Evolutionary conservation across 2,113 vertebrate genomes (phyloP), one percentile per base, ranked within the genome.

Genomic region (Saimiri boliviensis): DNA sequence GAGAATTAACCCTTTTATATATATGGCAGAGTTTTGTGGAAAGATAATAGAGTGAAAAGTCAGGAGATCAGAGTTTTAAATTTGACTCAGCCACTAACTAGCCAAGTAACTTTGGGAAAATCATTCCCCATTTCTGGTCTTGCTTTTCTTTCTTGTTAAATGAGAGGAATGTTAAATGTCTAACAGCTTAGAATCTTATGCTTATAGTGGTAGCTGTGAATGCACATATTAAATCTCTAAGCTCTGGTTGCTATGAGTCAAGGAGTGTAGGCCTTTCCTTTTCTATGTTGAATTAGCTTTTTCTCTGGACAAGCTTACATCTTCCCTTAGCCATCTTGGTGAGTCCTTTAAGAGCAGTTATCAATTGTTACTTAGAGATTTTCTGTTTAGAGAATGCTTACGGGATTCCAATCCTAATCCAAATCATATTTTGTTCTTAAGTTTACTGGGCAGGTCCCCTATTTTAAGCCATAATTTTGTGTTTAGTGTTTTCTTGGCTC

Each of bases 401-500:
- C 68, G 58, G 35, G 76, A 74, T 52, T 77, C 30, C 20, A 85
- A 32, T 66, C 32, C 81, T 74, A 71, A 88, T 86, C 20, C 14
- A 94, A 63, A 83, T 82, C 8, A 27, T 92, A 49, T 92, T 89
- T 86, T 91, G 58, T 93, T 88, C 30, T 79, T 83, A 86, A 95
- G 49, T 6, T 40, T 71, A 74, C 37, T 14, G 87, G 86, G 84
- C 13, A 49, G 47, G 70, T 71, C 71, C 86, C 92, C 32, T 89
- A 52, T 92, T 97, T 85, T 86, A 94, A 96, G 60, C 7, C 25
- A 82, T 94, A 79, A 42, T 94, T 97, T 91, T 96, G 23, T 94
- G 83, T 71, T 95, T 92, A 93, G 81, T 93, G 21, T 27, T 94
- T 93, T 93, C 52, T 13, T 93, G 68, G 76, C 37, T 95, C 70